phyloP scores from a whole-genome alignment of 1,140 invertebrate species.

The Euschistus heros region DNA sequence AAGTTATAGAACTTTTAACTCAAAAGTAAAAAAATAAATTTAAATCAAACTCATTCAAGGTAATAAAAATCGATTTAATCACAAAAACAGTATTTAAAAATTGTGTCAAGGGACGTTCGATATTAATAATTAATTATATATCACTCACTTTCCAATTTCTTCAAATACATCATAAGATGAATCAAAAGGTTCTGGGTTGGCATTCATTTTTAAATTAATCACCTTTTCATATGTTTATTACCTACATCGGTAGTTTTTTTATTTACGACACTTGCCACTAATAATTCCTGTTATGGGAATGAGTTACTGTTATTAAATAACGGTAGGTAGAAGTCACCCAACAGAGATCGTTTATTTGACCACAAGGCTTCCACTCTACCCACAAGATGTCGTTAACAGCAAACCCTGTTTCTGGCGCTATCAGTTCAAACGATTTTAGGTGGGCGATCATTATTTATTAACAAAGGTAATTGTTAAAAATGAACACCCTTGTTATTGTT shows the following conservation, averaged over 20 bases:
- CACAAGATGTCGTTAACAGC: background rate
- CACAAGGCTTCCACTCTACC: background rate
- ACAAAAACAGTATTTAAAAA: background rate
- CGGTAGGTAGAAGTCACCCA: conserved; percentile 5
- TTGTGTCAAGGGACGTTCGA: background rate
- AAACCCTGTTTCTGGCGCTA: too few species aligned
- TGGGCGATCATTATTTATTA: too few species aligned
- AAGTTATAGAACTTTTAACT: too few species aligned
- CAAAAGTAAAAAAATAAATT: too few species aligned
- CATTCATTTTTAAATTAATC: conserved; percentile 38
- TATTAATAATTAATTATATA: conserved; percentile 5
- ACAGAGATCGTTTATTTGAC: background rate
- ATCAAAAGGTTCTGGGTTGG: conserved; percentile 47
- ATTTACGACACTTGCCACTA: background rate
- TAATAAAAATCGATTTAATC: too few species aligned
- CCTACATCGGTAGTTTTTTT: background rate
- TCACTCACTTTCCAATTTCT: conserved; percentile 51
- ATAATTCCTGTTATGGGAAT: conserved; percentile 2
- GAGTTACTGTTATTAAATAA: conserved; percentile 19
- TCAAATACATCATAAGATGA: conserved; percentile 46
- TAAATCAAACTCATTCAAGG: too few species aligned
- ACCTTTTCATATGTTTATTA: background rate
- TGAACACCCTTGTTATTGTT: too few species aligned
- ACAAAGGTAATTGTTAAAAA: too few species aligned
- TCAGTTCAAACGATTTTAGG: too few species aligned